Evolutionary conservation across 2,797 vertebrate species (phyloP), one percentile per base, ranked within the genome.

Genomic region (Siniperca scherzeri): DNA sequence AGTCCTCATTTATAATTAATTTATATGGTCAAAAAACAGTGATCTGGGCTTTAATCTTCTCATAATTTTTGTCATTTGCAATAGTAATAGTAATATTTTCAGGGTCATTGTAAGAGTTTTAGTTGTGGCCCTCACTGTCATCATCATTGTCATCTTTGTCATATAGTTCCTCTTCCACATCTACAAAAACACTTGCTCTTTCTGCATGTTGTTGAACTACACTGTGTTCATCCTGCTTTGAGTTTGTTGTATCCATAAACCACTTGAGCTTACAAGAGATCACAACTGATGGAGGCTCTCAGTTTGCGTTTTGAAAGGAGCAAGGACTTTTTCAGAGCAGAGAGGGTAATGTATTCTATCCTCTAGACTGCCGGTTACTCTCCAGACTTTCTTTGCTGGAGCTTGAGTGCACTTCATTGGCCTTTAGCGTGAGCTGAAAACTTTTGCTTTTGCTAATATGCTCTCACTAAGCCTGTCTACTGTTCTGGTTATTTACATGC

Each of bases 271-370:
- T 78, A 85, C 21, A 81, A 66, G 66, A 36, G 42, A 79, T 88
- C 78, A 71, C 83, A 80, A 75, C 56, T 78, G 74, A 87, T 70
- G 36, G 71, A 85, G 74, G 80, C 52, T 80, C 70, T 85, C 25
- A 55, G 30, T 79, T 84, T 77, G 60, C 21, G 2, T 57, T 50
- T 84, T 86, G 67, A 88, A 87, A 90, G 78, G 57, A 81, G 74
- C 53, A 55, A 69, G 81, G 69, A 80, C 68, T 82, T 77, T 46
- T 74, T 83, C 38, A 71, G 74, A 71, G 77, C 57, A 5, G 42
- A 83, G 56, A 87, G 80, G 65, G 27, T 81, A 86, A 93, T 91
- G 66, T 78, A 89, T 89, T 92, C 81, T 64, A 22, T 84, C 62
- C 73, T 90, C 66, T 22, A 61, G 59, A 75, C 74, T 78, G 74